Evolutionary conservation across 2,797 vertebrate species (phyloP).

Genomic region (Neostethus bicornis): DNA sequence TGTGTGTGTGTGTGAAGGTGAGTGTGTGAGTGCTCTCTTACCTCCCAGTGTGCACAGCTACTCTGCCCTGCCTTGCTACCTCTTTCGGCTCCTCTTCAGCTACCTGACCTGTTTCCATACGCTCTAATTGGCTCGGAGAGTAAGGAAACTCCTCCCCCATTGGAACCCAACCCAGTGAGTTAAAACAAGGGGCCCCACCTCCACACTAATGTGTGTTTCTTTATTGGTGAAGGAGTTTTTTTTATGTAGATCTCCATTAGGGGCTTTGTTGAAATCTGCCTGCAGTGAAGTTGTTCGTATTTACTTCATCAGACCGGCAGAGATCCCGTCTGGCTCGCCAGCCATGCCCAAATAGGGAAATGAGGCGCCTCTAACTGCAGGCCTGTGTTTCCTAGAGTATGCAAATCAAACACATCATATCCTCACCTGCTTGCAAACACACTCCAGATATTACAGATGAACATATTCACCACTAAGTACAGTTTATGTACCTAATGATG

Average conservation of each 20-base stretch:
- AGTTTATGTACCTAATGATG: conserved; percentile 8
- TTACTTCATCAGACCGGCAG: neutral
- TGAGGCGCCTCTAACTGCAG: conserved; percentile 29
- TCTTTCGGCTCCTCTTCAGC: conserved; percentile 72
- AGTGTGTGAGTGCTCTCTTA: conserved; percentile 61
- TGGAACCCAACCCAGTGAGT: conserved; percentile 51
- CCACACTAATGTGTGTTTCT: conserved; percentile 2
- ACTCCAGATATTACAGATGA: conserved; percentile 4
- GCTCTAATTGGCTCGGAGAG: conserved; percentile 61
- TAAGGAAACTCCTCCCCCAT: conserved; percentile 56
- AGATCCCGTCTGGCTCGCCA: neutral
- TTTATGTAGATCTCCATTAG: conserved; percentile 19
- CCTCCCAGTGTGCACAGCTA: conserved; percentile 65
- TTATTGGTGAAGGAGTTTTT: neutral
- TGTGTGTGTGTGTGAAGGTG: conserved; percentile 31
- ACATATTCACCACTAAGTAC: conserved; percentile 1
- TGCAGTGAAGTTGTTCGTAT: conserved; percentile 4
- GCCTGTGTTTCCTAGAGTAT: conserved; percentile 37
- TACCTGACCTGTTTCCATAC: conserved; percentile 77
- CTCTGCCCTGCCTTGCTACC: conserved; percentile 67
- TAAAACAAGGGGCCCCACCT: conserved; percentile 34
- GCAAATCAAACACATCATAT: conserved; percentile 50
- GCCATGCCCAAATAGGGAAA: conserved; percentile 46
- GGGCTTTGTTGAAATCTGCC: neutral
- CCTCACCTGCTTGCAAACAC: conserved; percentile 25